Evolutionary conservation across 2,797 vertebrate species (phyloP).

Genomic region (Uromys caudimaculatus): DNA sequence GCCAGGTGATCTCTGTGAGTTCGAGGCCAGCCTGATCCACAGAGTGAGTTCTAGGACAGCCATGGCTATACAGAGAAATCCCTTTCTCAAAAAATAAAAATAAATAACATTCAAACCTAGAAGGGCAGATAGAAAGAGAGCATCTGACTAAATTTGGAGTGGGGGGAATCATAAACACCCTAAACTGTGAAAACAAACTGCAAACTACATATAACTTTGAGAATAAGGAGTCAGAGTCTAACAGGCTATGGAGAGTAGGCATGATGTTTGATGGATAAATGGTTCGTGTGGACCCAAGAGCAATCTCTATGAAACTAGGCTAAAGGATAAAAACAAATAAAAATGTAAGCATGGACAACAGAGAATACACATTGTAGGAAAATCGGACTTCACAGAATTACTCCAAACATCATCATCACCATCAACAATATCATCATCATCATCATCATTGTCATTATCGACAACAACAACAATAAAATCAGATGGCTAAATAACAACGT

Average conservation of each 20-base stretch:
- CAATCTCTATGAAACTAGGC: not conserved
- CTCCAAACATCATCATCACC: not conserved
- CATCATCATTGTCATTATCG: too few relatives aligned
- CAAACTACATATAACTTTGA: not conserved
- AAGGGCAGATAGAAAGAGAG: not conserved
- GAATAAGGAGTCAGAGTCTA: conserved; percentile 8
- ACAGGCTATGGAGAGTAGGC: not conserved
- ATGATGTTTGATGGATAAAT: conserved; percentile 21
- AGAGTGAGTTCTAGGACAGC: too few relatives aligned
- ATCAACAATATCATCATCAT: too few relatives aligned
- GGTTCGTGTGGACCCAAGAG: not conserved
- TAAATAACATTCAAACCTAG: not conserved
- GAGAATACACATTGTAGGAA: not conserved
- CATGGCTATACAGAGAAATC: not conserved
- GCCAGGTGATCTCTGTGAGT: not conserved
- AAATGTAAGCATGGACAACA: not conserved
- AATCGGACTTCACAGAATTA: conserved; percentile 1
- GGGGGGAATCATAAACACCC: not conserved
- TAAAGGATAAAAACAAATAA: not conserved
- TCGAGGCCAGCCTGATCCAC: not conserved
- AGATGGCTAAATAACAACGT: not conserved
- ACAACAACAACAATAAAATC: not conserved
- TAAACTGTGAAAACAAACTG: conserved; percentile 50
- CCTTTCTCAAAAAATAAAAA: not conserved
- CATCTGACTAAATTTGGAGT: conserved; percentile 18